Conservation (phyloP, 2,888 invertebrate genomes). For the Gymnosoma rotundatum region DNA sequence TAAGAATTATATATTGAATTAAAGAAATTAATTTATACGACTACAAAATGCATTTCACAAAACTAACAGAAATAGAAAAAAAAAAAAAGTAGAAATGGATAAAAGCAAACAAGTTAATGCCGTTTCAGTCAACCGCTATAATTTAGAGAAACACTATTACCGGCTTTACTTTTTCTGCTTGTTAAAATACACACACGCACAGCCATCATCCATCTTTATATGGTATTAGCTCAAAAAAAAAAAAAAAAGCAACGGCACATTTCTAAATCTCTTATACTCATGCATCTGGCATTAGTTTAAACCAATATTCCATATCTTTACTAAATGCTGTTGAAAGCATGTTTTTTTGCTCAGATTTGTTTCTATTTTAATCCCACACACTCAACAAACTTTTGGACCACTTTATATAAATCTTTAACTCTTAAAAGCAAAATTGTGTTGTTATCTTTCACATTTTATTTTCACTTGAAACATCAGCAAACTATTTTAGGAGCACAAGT, state of each 20-base stretch:
- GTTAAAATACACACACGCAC: neutral
- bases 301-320: conserved; percentile 44
- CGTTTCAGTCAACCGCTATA: conserved; percentile 58
- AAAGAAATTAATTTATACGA: conserved; percentile 40
- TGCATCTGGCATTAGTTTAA: conserved; percentile 41
- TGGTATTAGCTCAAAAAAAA: conserved; percentile 24
- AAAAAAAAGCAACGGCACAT: conserved; percentile 19
- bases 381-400: neutral
- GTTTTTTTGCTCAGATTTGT: conserved; percentile 21
- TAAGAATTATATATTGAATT: conserved; percentile 40
- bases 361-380: conserved; percentile 40
- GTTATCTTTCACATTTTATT: no score
- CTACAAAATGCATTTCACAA: conserved; percentile 53
- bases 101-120: conserved; percentile 62
- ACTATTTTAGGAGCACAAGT: no score
- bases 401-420: neutral
- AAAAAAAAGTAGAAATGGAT: neutral
- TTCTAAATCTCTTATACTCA: conserved; percentile 18
- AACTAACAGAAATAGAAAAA: neutral
- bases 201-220: neutral
- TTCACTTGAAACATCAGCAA: no score
- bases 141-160: conserved; percentile 44
- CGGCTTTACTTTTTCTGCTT: conserved; percentile 23
- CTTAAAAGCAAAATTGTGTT: neutral
- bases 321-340: conserved; percentile 13